These are phyloP conservation scores for Schizopygopsis pylzovi DNA, from an alignment of 2,797 vertebrate species.

Conservation along the genomic window DNA sequence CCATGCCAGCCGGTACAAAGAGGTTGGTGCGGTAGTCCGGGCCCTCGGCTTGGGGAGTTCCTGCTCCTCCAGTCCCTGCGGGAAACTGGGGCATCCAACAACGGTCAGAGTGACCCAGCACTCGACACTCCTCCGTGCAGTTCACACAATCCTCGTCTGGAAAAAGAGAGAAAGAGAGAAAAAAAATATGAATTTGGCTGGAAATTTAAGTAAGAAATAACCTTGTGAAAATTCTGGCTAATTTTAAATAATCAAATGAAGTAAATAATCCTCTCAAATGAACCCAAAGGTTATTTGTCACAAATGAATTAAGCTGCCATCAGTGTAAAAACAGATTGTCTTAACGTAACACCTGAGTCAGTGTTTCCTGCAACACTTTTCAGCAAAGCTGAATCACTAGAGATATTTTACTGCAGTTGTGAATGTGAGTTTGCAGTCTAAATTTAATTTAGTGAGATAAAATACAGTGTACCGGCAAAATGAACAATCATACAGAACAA, in stretches of 20 bases:
- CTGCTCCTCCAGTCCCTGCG: constrained; percentile 65
- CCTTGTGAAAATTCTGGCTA: background rate
- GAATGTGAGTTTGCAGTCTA: background rate
- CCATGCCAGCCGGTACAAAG: constrained; percentile 94
- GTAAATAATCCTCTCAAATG: background rate
- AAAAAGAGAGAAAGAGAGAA: constrained; percentile 50
- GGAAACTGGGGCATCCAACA: constrained; percentile 99
- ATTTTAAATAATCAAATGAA: background rate
- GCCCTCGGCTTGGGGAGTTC: constrained; percentile 93
- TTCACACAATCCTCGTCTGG: constrained; percentile 99
- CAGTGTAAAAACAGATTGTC: background rate
- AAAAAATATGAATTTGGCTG: constrained; percentile 17
- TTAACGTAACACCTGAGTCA: constrained; percentile 4
- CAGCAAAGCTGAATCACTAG: background rate
- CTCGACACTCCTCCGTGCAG: constrained; percentile 98
- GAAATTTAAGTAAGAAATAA: background rate
- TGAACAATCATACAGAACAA: constrained; percentile 2
- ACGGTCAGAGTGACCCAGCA: constrained; percentile 98
- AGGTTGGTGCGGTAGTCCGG: constrained; percentile 99
- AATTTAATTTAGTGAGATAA: constrained; percentile 6
- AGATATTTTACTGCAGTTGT: background rate
- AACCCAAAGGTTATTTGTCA: background rate
- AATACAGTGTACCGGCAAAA: background rate
- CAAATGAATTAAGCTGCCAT: background rate
- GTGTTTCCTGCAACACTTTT: background rate